Evolutionary conservation across 2,888 invertebrate species (phyloP), one percentile per base, ranked within the genome.

Genomic region (Eretmocerus hayati): DNA sequence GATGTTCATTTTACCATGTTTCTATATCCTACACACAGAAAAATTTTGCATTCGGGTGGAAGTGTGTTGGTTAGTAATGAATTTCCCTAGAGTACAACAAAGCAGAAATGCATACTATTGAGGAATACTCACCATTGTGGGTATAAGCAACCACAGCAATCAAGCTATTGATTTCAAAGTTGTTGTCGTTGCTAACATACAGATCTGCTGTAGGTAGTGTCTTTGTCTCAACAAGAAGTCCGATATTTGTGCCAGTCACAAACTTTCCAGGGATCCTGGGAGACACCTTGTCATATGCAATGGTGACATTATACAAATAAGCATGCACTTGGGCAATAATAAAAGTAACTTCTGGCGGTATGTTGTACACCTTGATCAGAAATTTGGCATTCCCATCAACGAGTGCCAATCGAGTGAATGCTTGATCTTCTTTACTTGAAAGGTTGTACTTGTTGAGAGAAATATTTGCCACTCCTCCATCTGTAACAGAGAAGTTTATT

Each of bases 251-350:
- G 1, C 85, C 85, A 13, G 60, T 73, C 3, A 80, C 67, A 49
- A 62, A 65, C 13, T 67, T 69, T n/a, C 69, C 66, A 1, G 56
- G 55, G 13, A 52, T 21, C 52, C 48, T 42, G 48, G 39, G n/a
- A 39, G 21, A 16, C 37, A 30, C 45, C 40, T 52, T 65, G 50
- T 73, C 66, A 52, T 74, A 78, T 20, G 79, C 78, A 31, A 85
- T 59, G 1, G 77, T 76, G 1, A 85, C 63, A 64, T 80, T 78
- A 49, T 76, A 65, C 13, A 76, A 57, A 54, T 79, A 78, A 40
- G 77, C 75, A 62, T 87, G 86, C 4, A 77, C 77, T 79, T 86
- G 84, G 33, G 83, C 68, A 48, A 84, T 65, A 16, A 83, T 69
- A 61, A 81, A 85, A 2, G 74, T 71, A 26, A 79, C 65, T 47